Evolutionary conservation across 2,888 invertebrate genomes (phyloP), one percentile per base, ranked within the genome.

Genomic region (Toxonevra muliebris): DNA sequence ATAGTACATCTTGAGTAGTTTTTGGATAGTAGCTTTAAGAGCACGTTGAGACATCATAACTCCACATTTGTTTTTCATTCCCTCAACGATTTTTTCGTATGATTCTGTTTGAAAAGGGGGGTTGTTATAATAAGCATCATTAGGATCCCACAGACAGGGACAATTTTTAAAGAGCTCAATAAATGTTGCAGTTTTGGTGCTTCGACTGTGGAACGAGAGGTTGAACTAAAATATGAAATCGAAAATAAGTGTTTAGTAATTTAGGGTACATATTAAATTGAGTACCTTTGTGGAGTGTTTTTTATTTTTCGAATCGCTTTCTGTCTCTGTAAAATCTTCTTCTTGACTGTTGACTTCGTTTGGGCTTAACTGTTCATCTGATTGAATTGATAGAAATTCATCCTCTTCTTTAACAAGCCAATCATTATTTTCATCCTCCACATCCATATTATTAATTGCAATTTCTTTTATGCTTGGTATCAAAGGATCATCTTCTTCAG

Each of bases 151-250:
- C n/a, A 75, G 60, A 9, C 71, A 66, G 8, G 70, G 65, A 17
- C 70, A 69, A 7, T 68, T 55, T 68, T 72, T 70, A 53, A 74
- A 75, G 4, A 71, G 62, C 41, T 74, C 72, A 62, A 75, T 73
- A 57, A 75, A 75, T 48, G 69, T 69, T 41, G 60, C 65, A n/a
- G 72, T 69, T 62, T 57, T 69, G 2, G 64, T 74, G 69, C 76
- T 81, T 15, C 80, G 78, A 0, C 82, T 76, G 43, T 78, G 79
- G 62, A 80, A 80, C 13, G 81, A 79, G 0, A 81, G 82, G 66
- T 80, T 79, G 54, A 80, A 80, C 82, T 80, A 53, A 69, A 66
- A 45, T 40, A 53, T 15, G 15, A 48, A 48, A 48, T 15, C 48
- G 30, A 30, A 30, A 30, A 30, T 30, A 30, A 30, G n/a, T n/a